Evolutionary conservation across 2,797 vertebrate genomes (phyloP), one percentile per base, ranked within the genome.

Genomic region (Labroides dimidiatus): DNA sequence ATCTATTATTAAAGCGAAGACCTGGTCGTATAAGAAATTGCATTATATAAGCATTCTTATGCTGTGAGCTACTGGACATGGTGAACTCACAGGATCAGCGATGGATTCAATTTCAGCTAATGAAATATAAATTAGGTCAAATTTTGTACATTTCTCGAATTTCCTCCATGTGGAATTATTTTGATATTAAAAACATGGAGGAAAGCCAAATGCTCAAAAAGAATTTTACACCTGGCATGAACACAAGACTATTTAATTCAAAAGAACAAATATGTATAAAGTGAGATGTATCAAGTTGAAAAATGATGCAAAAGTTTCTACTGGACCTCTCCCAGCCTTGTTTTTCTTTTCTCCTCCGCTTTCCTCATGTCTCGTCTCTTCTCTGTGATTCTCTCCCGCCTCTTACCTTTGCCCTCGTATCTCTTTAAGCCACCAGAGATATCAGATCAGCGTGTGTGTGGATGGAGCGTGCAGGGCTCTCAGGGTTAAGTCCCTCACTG

Each of bases 401-500:
- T 78, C 54, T 67, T 79, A 75, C 81, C 81, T 84, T 80, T 81
- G 84, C 51, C 77, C 81, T 80, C 70, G 67, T 79, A 80, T 89
- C 87, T 81, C 50, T 69, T 77, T 84, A 80, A 86, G 81, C 84
- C 75, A 75, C 4, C 42, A 70, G 83, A 85, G 81, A 84, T 84
- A 85, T 88, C 81, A 80, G 84, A 89, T 89, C 82, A 73, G 78
- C 21, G 62, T 60, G 70, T 84, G 82, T 87, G 79, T 82, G 79
- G 71, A 74, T 82, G 70, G 65, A 78, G 88, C 80, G 80, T 47
- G 64, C 62, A 56, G 73, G 71, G 79, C 84, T 83, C 74, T 62
- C 80, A 78, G 87, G 92, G 91, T 93, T 91, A 93, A 93, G 87
- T 91, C 90, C 77, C 86, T 90, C 86, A 77, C 87, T 86, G 85